Base-by-base conservation (phyloP, 2,797 vertebrate species). In the Pipistrellus pipistrellus region DNA sequence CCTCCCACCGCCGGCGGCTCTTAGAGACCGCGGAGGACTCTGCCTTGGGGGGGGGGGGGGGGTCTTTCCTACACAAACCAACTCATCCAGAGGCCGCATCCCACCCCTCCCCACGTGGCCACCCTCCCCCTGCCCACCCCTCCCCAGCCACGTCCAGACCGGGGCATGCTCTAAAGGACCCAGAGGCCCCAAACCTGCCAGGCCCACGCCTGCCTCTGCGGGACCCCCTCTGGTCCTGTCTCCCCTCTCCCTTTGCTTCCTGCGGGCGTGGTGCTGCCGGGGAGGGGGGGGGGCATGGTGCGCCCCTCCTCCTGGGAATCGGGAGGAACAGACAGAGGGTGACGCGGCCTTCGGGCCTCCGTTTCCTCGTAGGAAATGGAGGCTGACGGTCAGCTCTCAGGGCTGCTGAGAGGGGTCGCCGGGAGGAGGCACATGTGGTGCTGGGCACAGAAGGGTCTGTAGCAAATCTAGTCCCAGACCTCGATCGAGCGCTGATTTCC, bases 21-120 rank as follows among this genome's bases (percentile, higher is more conserved):
- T 41, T 14, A 8, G 35, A 7, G 41, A 6, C 0, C 2, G 4
- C 4, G 3, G 7, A 38, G 44, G 17, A 38, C 62, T 30, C 15
- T 21, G 17, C 48, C 4, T 64, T 44, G 8, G 44, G 1, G 44
- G 44, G 44, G 41, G 41, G n/a, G 35, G 41, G 13, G 35, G 59
- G 1, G 17, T 48, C 44, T 8, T 21, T 20, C 35, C 84, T 2
- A 51, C 8, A 21, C 46, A 77, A 41, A 20, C 88, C 21, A 18
- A 3, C 3, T 11, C 9, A 11, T 13, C 27, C 35, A 1, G 48
- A 84, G 32, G 10, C 6, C 14, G 1, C 0, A 4, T 38, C 27
- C 51, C 6, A 0, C 1, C 9, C 0, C 68, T 25, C 23, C 53
- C 21, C 62, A 30, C 21, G 5, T 20, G 59, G 46, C 78, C 57